Conservation (phyloP, 2,113 vertebrate genomes). For the Dascyllus trimaculatus region DNA sequence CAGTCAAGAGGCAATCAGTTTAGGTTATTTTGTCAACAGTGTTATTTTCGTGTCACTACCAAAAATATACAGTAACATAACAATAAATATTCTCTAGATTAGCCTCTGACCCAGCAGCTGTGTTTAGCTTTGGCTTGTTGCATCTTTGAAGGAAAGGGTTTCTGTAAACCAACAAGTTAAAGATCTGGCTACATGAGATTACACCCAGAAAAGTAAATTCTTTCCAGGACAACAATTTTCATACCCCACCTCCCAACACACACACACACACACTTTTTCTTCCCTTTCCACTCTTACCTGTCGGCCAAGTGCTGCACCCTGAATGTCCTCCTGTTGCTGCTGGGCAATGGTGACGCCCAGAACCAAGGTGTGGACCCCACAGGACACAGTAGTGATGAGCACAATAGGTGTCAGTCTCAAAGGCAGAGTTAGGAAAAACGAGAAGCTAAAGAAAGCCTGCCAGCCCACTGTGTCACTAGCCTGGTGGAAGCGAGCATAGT, state of each 20-base stretch:
- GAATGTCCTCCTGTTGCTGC: slow-evolving; percentile 88
- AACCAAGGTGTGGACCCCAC: slow-evolving; percentile 92
- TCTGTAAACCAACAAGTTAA: too few relatives aligned
- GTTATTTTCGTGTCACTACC: too few relatives aligned
- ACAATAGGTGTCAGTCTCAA: slow-evolving; percentile 92
- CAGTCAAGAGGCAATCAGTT: too few relatives aligned
- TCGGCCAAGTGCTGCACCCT: slow-evolving; percentile 85
- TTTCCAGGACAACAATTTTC: too few relatives aligned
- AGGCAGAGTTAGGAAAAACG: slow-evolving; percentile 94
- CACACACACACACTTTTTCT: background rate
- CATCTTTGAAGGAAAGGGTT: too few relatives aligned
- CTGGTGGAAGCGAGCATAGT: slow-evolving; percentile 89
- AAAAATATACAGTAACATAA: too few relatives aligned
- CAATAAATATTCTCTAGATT: too few relatives aligned
- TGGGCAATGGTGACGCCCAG: slow-evolving; percentile 93
- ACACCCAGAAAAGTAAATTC: background rate
- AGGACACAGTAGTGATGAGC: slow-evolving; percentile 89
- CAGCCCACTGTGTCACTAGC: slow-evolving; percentile 96
- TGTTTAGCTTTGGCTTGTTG: too few relatives aligned
- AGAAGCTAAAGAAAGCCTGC: slow-evolving; percentile 97
- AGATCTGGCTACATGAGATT: background rate
- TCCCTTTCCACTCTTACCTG: slow-evolving; percentile 84
- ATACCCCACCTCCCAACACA: too few relatives aligned
- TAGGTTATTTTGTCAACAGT: too few relatives aligned
- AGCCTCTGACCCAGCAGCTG: too few relatives aligned